Conservation (phyloP, 2,113 vertebrate species). For the rat (Rattus norvegicus) region GRCr8 NC_086032.1:96102501-96103000, state of each 20-base stretch:
- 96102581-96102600: conserved; percentile 65
- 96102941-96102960: background rate
- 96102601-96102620: conserved; percentile 73
- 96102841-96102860: background rate
- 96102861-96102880: background rate
- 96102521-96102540: conserved; percentile 69
- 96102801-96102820: background rate
- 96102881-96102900: background rate
- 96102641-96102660: conserved; percentile 66
- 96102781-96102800: background rate
- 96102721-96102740: conserved; percentile 56
- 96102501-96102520: conserved; percentile 75
- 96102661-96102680: conserved; percentile 47
- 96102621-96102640: conserved; percentile 77
- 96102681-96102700: conserved; percentile 68
- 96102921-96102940: background rate
- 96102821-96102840: conserved; percentile 31
- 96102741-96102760: background rate
- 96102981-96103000: background rate
- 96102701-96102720: conserved; percentile 28
- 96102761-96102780: background rate
- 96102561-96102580: conserved; percentile 79
- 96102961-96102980: conserved; percentile 13
- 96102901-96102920: background rate
- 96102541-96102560: conserved; percentile 58